Evolutionary conservation across 2,113 vertebrate genomes (phyloP).

Genomic region (Thunnus thynnus): DNA sequence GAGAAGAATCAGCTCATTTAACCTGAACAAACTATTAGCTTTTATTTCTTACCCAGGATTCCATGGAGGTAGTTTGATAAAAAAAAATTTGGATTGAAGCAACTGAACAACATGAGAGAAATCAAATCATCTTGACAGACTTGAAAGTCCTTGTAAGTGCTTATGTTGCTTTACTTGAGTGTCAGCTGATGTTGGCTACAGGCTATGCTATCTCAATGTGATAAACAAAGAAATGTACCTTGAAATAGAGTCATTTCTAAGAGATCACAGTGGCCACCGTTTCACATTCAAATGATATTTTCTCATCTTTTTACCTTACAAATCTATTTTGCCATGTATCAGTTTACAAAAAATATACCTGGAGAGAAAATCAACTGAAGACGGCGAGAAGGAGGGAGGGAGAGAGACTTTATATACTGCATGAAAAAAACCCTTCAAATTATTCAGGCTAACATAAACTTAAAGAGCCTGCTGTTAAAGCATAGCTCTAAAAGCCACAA

Average conservation of each 20-base stretch:
- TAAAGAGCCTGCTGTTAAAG: conserved; percentile 35
- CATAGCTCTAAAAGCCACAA: conserved; percentile 49
- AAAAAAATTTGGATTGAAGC: background rate
- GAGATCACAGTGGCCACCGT: background rate
- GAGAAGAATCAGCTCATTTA: background rate
- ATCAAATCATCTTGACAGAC: conserved; percentile 5
- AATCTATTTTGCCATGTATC: background rate
- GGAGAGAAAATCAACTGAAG: background rate
- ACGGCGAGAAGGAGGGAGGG: background rate
- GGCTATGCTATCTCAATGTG: background rate
- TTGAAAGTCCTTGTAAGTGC: background rate
- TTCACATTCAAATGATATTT: background rate
- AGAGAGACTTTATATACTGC: background rate
- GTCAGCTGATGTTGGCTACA: background rate
- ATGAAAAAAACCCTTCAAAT: background rate
- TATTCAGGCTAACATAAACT: conserved; percentile 25
- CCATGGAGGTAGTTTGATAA: too few species aligned
- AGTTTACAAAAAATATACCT: background rate
- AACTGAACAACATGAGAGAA: background rate
- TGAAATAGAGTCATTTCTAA: background rate
- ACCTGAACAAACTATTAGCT: too few species aligned
- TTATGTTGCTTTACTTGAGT: background rate
- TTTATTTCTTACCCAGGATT: too few species aligned
- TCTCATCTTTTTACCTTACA: background rate
- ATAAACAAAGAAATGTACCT: background rate